phyloP scores from a whole-genome alignment of 1,140 invertebrate species.

The Ceratosolen fusciceps region DNA sequence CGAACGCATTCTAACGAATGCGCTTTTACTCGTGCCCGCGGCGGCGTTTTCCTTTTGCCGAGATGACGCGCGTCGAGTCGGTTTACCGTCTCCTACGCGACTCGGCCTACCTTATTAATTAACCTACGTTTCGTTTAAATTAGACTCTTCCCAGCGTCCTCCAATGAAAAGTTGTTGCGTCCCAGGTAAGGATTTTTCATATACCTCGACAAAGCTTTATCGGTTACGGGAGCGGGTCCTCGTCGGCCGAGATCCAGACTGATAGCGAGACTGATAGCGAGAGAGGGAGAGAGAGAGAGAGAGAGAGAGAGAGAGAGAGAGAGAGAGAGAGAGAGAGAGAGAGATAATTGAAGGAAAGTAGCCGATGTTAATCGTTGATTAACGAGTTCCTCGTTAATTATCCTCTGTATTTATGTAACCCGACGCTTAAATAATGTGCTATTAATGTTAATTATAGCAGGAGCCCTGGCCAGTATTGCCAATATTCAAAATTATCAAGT shows the following conservation, averaged over 20 bases:
- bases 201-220: not conserved
- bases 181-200: not conserved
- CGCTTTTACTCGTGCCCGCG: not conserved
- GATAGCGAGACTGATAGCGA: too few relatives aligned
- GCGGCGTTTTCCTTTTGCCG: not conserved
- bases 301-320: too few relatives aligned
- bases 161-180: slow-evolving; percentile 13
- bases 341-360: not conserved
- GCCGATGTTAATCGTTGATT: not conserved
- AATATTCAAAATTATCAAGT: slow-evolving; percentile 3
- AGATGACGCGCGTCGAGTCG: not conserved
- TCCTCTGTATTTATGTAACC: not conserved
- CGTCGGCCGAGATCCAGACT: too few relatives aligned
- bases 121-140: not conserved
- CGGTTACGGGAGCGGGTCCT: not conserved
- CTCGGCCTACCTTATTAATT: not conserved
- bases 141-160: not conserved
- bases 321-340: too few relatives aligned
- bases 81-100: not conserved
- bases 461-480: not conserved
- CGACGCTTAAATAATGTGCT: not conserved
- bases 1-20: not conserved
- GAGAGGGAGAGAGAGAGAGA: too few relatives aligned
- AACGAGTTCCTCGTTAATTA: not conserved
- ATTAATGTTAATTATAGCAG: not conserved